These are phyloP conservation scores for Megathymus violae DNA, from an alignment of 1,140 invertebrate species.

Conservation along the genomic window DNA sequence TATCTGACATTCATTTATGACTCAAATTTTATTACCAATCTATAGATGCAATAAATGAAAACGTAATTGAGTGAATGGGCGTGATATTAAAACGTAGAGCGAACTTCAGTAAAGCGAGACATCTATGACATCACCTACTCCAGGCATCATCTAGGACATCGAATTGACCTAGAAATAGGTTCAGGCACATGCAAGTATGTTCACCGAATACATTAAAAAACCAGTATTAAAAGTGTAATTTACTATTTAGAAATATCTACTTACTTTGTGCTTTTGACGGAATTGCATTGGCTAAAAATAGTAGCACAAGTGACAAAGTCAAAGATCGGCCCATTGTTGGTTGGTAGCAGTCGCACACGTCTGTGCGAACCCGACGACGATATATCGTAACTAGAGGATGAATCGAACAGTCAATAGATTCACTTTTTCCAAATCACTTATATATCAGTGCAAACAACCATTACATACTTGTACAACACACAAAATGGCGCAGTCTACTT, in stretches of 20 bases:
- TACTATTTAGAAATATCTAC: constrained; percentile 31
- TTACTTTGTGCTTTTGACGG: constrained; percentile 61
- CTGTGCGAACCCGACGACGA: background rate
- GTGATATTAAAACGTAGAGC: constrained; percentile 1
- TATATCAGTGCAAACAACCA: constrained; percentile 2
- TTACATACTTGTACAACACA: too few relatives aligned
- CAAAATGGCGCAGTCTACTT: background rate
- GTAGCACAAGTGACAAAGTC: constrained; percentile 54
- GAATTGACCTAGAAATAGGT: constrained; percentile 39
- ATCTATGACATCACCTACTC: constrained; percentile 41
- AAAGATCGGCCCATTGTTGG: constrained; percentile 41
- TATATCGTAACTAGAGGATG: background rate
- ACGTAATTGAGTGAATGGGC: background rate
- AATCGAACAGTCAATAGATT: constrained; percentile 2
- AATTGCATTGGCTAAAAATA: constrained; percentile 65
- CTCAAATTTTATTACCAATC: background rate
- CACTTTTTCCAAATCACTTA: background rate
- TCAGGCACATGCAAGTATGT: constrained; percentile 31
- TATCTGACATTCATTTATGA: background rate
- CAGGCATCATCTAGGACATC: constrained; percentile 36
- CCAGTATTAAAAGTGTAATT: constrained; percentile 7
- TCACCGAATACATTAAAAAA: background rate
- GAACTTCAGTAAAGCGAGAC: constrained; percentile 30
- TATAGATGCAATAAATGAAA: background rate
- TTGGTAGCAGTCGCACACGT: constrained; percentile 2